phyloP scores from a whole-genome alignment of 2,113 vertebrate species.

The Upupa epops region DNA sequence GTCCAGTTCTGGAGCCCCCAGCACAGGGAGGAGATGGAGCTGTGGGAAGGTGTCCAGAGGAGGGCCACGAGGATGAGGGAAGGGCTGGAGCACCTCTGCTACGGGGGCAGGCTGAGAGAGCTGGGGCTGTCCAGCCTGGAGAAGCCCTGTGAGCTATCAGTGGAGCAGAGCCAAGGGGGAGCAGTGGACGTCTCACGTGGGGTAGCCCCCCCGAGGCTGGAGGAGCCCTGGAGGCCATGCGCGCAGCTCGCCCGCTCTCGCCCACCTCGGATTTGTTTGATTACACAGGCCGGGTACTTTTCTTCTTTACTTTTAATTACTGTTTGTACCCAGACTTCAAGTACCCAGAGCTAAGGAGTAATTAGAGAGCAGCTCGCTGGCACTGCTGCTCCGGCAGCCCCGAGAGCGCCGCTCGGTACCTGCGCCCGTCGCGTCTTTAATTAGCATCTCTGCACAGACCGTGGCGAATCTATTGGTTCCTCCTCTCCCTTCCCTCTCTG shows the following conservation, averaged over 20 bases:
- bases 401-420: background rate
- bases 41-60: too few relatives aligned
- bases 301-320: slow-evolving; percentile 5
- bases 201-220: rapidly evolving
- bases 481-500: background rate
- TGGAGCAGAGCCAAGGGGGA: rapidly evolving
- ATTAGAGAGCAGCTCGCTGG: background rate
- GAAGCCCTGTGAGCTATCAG: rapidly evolving
- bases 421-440: background rate
- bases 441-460: background rate
- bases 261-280: background rate
- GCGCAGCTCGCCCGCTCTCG: background rate
- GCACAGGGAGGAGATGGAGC: too few relatives aligned
- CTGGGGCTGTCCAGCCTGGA: too few relatives aligned
- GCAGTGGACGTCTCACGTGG: rapidly evolving
- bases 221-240: background rate
- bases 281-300: background rate
- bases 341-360: background rate
- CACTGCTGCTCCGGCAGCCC: background rate
- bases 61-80: too few relatives aligned
- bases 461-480: background rate
- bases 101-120: too few relatives aligned
- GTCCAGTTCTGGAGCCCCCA: too few relatives aligned
- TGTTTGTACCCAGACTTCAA: background rate
- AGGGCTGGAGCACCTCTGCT: too few relatives aligned